Conservation (phyloP, 2,797 vertebrate genomes). For the Iguana delicatissima region DNA sequence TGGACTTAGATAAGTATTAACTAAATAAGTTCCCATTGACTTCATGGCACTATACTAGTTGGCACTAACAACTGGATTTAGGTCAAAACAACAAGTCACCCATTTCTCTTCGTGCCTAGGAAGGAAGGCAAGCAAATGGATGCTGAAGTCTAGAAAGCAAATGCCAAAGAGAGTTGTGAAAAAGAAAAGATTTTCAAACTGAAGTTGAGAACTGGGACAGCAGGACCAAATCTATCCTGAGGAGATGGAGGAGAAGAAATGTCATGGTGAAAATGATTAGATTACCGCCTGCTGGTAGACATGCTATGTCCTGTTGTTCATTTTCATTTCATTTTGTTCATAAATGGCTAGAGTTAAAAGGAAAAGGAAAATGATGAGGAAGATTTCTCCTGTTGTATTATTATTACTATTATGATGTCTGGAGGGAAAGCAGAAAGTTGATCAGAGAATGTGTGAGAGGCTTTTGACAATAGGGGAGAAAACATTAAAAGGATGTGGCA, state of each 20-base stretch:
- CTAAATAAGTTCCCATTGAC: too few species aligned
- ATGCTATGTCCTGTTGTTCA: background rate
- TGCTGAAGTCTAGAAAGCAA: background rate
- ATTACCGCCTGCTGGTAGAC: background rate
- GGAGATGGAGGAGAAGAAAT: constrained; percentile 10
- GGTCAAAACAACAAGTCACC: background rate
- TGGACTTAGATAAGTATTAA: too few species aligned
- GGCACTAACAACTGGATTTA: too few species aligned
- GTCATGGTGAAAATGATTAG: background rate
- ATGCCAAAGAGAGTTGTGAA: constrained; percentile 10
- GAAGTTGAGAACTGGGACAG: background rate
- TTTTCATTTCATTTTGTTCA: constrained; percentile 35
- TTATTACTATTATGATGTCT: constrained; percentile 8
- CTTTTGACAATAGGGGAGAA: constrained; percentile 6
- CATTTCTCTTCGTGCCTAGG: constrained; percentile 9
- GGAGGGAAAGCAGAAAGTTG: constrained; percentile 46
- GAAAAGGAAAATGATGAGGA: constrained; percentile 26
- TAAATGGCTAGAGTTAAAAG: constrained; percentile 34
- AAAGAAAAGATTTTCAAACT: fast-evolving
- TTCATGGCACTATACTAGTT: too few species aligned
- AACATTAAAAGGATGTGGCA: constrained; percentile 10
- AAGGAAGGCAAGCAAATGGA: constrained; percentile 18
- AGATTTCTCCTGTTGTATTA: constrained; percentile 3
- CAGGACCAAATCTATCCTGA: background rate
- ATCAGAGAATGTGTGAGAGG: constrained; percentile 5